Percentiles rank a stretch among this genome's conserved stretches.
Conservation (phyloP, 2,888 invertebrate species). For the Eulithis testata region DNA sequence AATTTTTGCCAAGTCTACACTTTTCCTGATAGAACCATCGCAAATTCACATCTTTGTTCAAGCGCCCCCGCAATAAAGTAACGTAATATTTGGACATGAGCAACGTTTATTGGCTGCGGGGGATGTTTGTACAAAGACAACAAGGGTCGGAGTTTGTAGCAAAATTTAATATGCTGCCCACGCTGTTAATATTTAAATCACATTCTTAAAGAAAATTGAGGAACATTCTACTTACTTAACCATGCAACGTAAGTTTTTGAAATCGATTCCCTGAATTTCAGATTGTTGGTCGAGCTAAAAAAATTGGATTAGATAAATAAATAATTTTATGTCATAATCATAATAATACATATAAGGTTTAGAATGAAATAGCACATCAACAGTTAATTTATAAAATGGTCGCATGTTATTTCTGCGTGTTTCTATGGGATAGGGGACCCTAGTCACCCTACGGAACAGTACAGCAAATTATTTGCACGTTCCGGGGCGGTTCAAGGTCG, state of each 20-base stretch:
- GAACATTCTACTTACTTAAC: not conserved
- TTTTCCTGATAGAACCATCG: conserved; percentile 43
- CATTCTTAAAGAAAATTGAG: not conserved
- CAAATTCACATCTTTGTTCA: conserved; percentile 37
- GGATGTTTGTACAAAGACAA: conserved; percentile 38
- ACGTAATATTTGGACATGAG: conserved; percentile 59
- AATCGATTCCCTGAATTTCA: too few relatives aligned
- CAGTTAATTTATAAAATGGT: conserved; percentile 23
- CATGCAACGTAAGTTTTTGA: not conserved
- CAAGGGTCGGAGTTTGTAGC: conserved; percentile 25
- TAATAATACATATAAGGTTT: not conserved
- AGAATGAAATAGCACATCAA: not conserved
- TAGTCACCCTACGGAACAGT: conserved; percentile 44
- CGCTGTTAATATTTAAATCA: conserved; percentile 12
- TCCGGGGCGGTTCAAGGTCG: conserved; percentile 74
- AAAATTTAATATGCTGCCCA: conserved; percentile 15
- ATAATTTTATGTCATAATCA: too few relatives aligned
- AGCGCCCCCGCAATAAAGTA: conserved; percentile 56
- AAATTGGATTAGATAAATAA: too few relatives aligned
- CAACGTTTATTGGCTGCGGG: conserved; percentile 56
- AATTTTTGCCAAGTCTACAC: conserved; percentile 28
- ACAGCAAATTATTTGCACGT: conserved; percentile 64
- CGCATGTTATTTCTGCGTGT: conserved; percentile 20
- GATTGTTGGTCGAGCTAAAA: too few relatives aligned
- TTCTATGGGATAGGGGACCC: conserved; percentile 38